A percentile compares a stretch with the other conserved stretches of the same genome.
phyloP scores from a whole-genome alignment of 92 coral and sea anemone species.

The Paramuricea clavata region DNA sequence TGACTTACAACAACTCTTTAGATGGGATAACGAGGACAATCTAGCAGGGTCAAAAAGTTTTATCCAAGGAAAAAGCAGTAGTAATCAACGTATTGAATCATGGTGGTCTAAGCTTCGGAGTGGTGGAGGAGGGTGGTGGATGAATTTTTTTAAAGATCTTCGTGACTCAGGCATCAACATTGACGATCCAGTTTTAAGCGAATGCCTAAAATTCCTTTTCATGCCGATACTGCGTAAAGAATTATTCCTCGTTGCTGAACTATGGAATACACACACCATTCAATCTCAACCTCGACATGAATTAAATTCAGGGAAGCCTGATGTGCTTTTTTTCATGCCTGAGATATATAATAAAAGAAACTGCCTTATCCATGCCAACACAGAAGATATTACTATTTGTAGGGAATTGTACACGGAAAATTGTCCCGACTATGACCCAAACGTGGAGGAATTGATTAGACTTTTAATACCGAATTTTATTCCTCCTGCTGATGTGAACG shows the following conservation, averaged over 20 bases:
- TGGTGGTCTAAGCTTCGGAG: constrained; percentile 66
- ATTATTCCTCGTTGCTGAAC: constrained; percentile 60
- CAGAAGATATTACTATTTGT: constrained; percentile 62
- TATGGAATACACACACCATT: constrained; percentile 73
- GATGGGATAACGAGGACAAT: constrained; percentile 51
- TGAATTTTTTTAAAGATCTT: constrained; percentile 63
- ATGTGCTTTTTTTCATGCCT: constrained; percentile 63
- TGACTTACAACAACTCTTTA: constrained; percentile 52
- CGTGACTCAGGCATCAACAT: constrained; percentile 50
- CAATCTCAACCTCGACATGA: constrained; percentile 61
- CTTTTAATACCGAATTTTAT: constrained; percentile 53
- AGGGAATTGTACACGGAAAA: constrained; percentile 55
- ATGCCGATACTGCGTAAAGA: constrained; percentile 62
- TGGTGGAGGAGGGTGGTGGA: constrained; percentile 73
- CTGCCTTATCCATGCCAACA: constrained; percentile 62
- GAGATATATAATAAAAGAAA: constrained; percentile 35
- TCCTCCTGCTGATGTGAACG: constrained; percentile 45
- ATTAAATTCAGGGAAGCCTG: constrained; percentile 68
- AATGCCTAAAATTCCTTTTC: constrained; percentile 66
- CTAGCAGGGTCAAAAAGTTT: constrained; percentile 57
- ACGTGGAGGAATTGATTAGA: constrained; percentile 59
- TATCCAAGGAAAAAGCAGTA: constrained; percentile 61
- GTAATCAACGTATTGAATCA: constrained; percentile 72
- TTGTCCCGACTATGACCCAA: constrained; percentile 34
- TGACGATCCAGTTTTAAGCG: constrained; percentile 43